Evolutionary conservation across 2,113 vertebrate genomes (phyloP).

Genomic region (Pachyramphus minor): DNA sequence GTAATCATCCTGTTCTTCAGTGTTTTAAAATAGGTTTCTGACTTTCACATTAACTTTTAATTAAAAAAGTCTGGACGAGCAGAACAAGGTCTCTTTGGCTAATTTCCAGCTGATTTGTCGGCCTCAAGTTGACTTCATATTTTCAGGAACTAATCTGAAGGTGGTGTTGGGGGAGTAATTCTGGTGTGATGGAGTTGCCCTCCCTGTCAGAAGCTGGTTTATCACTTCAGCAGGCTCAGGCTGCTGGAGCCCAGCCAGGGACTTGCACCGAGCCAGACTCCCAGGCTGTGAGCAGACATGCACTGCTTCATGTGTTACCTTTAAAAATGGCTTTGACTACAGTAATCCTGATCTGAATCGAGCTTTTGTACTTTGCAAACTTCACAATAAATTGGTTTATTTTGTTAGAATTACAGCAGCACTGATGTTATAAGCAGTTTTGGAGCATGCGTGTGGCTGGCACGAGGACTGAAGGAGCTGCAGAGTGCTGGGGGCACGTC

Average conservation of each 20-base stretch:
- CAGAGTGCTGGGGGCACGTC: neutral
- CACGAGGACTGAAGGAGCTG: neutral
- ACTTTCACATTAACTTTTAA: neutral
- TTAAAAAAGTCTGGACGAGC: neutral
- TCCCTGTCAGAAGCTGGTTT: constrained; percentile 9
- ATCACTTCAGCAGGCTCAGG: neutral
- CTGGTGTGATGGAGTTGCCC: neutral
- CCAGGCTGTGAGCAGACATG: neutral
- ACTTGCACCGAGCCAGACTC: neutral
- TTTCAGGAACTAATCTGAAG: constrained; percentile 5
- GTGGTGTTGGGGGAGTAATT: neutral
- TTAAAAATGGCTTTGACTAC: neutral
- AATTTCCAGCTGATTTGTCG: constrained; percentile 10
- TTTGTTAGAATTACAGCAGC: neutral
- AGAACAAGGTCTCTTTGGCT: neutral
- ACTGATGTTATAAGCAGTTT: neutral
- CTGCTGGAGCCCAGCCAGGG: neutral
- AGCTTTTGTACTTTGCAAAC: neutral
- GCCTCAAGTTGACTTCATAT: neutral
- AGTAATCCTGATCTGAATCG: neutral
- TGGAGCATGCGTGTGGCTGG: neutral
- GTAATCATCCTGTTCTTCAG: neutral
- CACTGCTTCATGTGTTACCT: neutral
- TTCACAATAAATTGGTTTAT: neutral
- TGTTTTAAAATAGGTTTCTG: neutral